Evolutionary conservation across 2,888 invertebrate genomes (phyloP), one percentile per base, ranked within the genome.

Genomic region (Cheilosia vulpina): DNA sequence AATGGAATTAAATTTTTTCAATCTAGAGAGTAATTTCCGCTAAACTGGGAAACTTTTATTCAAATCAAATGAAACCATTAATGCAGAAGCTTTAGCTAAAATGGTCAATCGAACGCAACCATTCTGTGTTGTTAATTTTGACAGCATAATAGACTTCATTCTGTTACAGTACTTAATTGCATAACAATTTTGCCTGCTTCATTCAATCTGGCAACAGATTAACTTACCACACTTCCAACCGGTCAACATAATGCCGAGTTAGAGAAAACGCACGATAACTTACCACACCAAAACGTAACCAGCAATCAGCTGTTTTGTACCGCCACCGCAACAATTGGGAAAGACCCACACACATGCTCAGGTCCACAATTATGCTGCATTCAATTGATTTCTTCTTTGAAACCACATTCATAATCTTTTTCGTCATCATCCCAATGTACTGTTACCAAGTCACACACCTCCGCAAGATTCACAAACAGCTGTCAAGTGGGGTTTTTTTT

Each of bases 381-480:
- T 21, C 13, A 27, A 41, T 9, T 41, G 34, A 50, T 62, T 50
- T 34, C 69, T 52, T 53, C 41, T 66, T 50, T 57, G 24, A 31
- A 13, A 31, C 15, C 11, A 43, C 15, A 52, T 34, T 50, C 57
- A 50, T 52, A 13, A 52, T 63, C 45, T 17, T 45, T 24, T 17
- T 34, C 65, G 53, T 81, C 76, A 63, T 77, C 43, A 71, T 77
- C 71, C 65, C 76, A 65, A 77, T 77, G 65, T 71, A 71, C 63
- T 82, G 77, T 76, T 82, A 71, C 81, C 50, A 71, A 45, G 75
- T 27, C 50, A 69, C 68, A 79, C 79, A 75, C 79, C 78, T 78
- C 72, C 66, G 62, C 55, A 68, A 75, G 34, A 62, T 21, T 45
- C 58, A 45, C 38, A 24, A 62, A 43, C 83, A 65, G 73, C 73